phyloP scores from a whole-genome alignment of 2,113 vertebrate genomes.

The Galemys pyrenaicus region DNA sequence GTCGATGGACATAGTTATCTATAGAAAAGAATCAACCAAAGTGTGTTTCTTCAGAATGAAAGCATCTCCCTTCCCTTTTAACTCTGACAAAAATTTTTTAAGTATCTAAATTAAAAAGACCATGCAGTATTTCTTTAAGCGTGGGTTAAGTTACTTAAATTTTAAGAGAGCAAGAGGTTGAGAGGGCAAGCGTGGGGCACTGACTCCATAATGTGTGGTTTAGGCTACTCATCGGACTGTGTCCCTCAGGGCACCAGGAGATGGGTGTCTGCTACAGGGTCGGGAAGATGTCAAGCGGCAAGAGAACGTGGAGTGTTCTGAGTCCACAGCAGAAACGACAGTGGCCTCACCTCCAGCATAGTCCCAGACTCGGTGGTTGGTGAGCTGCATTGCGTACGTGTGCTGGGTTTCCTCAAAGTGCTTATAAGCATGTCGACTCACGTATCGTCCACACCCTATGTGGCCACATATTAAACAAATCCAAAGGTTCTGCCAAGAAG shows the following conservation, averaged over 20 bases:
- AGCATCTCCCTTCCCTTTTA: neutral
- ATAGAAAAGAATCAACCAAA: constrained; percentile 47
- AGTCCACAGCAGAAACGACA: neutral
- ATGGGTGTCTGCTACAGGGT: neutral
- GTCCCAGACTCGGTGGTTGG: constrained; percentile 99
- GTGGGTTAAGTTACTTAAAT: neutral
- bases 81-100: constrained; percentile 27
- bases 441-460: constrained; percentile 97
- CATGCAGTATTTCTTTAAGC: constrained; percentile 13
- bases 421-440: constrained; percentile 97
- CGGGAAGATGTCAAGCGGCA: neutral
- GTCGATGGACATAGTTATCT: constrained; percentile 99
- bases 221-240: neutral
- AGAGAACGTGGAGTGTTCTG: neutral
- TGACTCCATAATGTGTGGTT: neutral
- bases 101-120: constrained; percentile 22
- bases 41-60: constrained; percentile 50
- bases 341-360: constrained; percentile 93
- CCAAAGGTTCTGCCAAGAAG: constrained; percentile 94
- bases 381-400: constrained; percentile 98
- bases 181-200: neutral
- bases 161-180: neutral
- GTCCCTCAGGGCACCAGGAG: neutral
- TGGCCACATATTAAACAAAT: constrained; percentile 98
- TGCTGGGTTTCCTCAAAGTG: constrained; percentile 99